Conservation (phyloP, 2,113 vertebrate genomes). For the Zingel zingel region DNA sequence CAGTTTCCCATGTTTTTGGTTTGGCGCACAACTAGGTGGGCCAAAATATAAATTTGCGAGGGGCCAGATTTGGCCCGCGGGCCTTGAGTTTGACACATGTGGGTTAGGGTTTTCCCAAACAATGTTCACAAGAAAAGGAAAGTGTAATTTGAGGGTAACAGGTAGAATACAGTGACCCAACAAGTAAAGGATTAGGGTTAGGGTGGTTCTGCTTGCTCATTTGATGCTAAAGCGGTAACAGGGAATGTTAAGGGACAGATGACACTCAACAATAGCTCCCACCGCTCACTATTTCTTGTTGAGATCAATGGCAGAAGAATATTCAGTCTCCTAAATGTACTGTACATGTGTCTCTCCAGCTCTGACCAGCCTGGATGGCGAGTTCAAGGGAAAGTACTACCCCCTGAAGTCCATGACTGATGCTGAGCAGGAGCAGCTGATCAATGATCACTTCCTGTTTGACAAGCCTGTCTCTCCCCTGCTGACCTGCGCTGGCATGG, state of each 20-base stretch:
- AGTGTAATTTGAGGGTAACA: neutral
- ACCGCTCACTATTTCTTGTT: neutral
- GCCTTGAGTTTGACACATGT: no score
- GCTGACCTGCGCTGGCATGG: slow-evolving; percentile 94
- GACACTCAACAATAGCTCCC: neutral
- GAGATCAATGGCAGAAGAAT: neutral
- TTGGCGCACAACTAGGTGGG: no score
- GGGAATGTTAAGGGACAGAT: neutral
- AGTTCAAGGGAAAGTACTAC: slow-evolving; percentile 96
- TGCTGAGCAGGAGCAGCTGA: slow-evolving; percentile 94
- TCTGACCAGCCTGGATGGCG: slow-evolving; percentile 90
- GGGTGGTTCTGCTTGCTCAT: neutral
- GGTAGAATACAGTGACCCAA: neutral
- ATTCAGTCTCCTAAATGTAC: neutral
- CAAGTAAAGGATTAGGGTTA: neutral
- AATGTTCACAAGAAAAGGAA: neutral
- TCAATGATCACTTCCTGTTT: slow-evolving; percentile 94
- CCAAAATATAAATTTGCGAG: no score
- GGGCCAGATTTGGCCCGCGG: no score
- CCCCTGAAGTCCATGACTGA: slow-evolving; percentile 93
- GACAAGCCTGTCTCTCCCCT: slow-evolving; percentile 96
- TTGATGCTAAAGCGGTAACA: neutral
- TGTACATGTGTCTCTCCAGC: slow-evolving; percentile 75
- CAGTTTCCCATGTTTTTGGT: no score
- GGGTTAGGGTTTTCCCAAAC: neutral